Evolutionary conservation across 2,888 invertebrate genomes (phyloP).

Genomic region (Ectropis crepuscularia): DNA sequence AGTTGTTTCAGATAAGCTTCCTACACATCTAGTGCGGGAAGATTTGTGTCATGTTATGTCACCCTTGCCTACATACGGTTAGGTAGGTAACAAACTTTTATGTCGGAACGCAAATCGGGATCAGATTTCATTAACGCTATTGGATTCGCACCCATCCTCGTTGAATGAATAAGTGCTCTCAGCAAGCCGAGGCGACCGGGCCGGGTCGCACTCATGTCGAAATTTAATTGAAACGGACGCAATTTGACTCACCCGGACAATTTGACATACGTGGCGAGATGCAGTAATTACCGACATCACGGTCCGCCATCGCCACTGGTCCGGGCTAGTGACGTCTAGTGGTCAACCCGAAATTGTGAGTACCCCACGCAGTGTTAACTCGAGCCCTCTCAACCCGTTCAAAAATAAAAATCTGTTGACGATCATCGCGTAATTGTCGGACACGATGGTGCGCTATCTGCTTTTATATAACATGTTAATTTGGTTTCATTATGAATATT

Average conservation of each 20-base stretch:
- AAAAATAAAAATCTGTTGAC: slow-evolving; percentile 20
- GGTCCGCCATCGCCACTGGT: slow-evolving; percentile 49
- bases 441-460: slow-evolving; percentile 16
- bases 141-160: slow-evolving; percentile 47
- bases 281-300: slow-evolving; percentile 72
- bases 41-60: background rate
- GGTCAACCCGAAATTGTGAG: slow-evolving; percentile 53
- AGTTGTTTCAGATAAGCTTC: no score
- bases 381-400: slow-evolving; percentile 29
- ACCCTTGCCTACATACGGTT: background rate
- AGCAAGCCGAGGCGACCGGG: slow-evolving; percentile 45
- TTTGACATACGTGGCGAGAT: slow-evolving; percentile 57
- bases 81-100: slow-evolving; percentile 8
- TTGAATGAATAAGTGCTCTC: slow-evolving; percentile 64
- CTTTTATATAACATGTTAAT: slow-evolving; percentile 24
- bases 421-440: slow-evolving; percentile 17
- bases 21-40: no score
- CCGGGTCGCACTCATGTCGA: slow-evolving; percentile 58
- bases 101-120: slow-evolving; percentile 17
- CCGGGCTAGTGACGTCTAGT: slow-evolving; percentile 65
- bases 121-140: slow-evolving; percentile 35
- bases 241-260: slow-evolving; percentile 57
- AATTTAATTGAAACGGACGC: slow-evolving; percentile 77
- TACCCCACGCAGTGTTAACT: slow-evolving; percentile 46
- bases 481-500: slow-evolving; percentile 24